These are phyloP conservation scores for Centrocercus urophasianus DNA, from an alignment of 2,113 vertebrate species.

Conservation along the genomic window DNA sequence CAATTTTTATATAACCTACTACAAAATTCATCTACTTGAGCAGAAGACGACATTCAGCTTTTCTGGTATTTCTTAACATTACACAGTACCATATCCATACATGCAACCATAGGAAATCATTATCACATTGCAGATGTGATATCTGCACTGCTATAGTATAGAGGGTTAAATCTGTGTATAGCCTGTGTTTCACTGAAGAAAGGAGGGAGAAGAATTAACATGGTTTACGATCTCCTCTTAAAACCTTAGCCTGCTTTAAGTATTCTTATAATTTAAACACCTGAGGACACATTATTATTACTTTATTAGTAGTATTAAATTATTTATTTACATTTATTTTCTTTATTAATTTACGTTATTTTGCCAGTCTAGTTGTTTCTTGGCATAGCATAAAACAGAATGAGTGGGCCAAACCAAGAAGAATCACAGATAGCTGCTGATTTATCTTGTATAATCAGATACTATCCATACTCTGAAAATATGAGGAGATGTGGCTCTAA, in stretches of 20 bases:
- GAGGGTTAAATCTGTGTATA: not conserved
- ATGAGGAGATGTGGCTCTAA: not conserved
- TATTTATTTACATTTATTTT: not conserved
- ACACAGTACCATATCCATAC: not conserved
- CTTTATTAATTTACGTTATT: not conserved
- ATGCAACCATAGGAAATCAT: not conserved
- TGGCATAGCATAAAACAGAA: not conserved
- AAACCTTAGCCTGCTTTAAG: accelerated
- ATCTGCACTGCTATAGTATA: not conserved
- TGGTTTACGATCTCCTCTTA: not conserved
- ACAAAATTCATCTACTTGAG: not conserved
- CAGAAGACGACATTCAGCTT: not conserved
- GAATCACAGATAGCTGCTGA: not conserved
- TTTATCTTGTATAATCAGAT: not conserved
- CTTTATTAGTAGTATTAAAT: not conserved
- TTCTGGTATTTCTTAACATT: not conserved
- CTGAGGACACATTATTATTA: not conserved
- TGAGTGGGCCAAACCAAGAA: not conserved
- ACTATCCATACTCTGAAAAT: not conserved
- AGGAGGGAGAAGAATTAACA: not conserved
- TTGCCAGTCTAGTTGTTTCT: not conserved
- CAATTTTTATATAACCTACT: not conserved
- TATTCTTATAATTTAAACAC: not conserved
- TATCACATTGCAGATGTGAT: accelerated
- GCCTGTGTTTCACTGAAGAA: not conserved